Conservation (phyloP, 1,140 invertebrate genomes). For the Laupala kohalensis region DNA sequence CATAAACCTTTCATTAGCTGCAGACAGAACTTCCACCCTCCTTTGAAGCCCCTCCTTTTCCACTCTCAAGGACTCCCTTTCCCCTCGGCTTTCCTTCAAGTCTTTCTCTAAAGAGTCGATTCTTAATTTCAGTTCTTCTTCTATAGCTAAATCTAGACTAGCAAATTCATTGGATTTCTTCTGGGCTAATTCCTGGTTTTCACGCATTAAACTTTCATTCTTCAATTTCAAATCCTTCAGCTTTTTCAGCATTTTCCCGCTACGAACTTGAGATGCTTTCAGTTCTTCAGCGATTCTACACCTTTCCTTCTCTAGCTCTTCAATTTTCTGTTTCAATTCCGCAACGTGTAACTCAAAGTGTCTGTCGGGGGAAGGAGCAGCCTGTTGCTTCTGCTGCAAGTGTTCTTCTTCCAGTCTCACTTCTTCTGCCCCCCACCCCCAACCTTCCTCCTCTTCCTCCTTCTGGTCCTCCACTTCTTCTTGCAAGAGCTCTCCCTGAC, state of each 20-base stretch:
- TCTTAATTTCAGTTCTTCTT: conserved; percentile 58
- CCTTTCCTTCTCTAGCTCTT: conserved; percentile 35
- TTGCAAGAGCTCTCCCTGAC: neutral
- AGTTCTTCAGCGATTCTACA: conserved; percentile 38
- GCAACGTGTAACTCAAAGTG: conserved; percentile 11
- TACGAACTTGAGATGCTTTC: conserved; percentile 43
- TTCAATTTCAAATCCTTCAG: conserved; percentile 56
- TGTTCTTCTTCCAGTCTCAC: conserved; percentile 29
- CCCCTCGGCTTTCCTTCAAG: conserved; percentile 39
- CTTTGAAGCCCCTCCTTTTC: conserved; percentile 55
- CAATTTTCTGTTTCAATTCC: conserved; percentile 33
- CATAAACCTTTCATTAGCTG: conserved; percentile 60
- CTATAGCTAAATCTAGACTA: conserved; percentile 55
- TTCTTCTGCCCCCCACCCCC: conserved; percentile 41
- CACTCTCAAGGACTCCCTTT: conserved; percentile 38
- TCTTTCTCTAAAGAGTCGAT: conserved; percentile 47
- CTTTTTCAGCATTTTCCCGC: conserved; percentile 56
- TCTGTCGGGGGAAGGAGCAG: neutral
- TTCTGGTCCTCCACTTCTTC: neutral
- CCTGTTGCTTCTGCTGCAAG: conserved; percentile 13
- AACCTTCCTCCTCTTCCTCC: conserved; percentile 35
- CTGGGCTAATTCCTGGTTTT: conserved; percentile 22
- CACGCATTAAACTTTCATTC: conserved; percentile 30
- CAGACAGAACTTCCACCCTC: conserved; percentile 55
- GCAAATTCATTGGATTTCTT: conserved; percentile 38